These are phyloP conservation scores for Anisognathus igniventris DNA, from an alignment of 2,797 vertebrate species.

Conservation along the genomic window DNA sequence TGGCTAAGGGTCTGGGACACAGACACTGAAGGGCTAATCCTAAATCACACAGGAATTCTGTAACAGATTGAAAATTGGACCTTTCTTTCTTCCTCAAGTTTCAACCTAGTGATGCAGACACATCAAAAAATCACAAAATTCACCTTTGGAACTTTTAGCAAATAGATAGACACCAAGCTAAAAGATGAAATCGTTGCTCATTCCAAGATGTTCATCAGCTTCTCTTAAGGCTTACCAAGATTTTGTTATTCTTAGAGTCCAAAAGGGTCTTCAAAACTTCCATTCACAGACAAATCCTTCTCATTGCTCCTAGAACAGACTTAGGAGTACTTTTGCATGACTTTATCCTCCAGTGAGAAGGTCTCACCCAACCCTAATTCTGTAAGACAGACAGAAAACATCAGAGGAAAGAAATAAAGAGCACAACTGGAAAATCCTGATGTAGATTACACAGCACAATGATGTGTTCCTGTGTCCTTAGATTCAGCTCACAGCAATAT, in stretches of 20 bases:
- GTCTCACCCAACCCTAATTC: neutral
- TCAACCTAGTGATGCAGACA: neutral
- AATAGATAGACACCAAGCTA: neutral
- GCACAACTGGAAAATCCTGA: neutral
- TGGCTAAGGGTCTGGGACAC: neutral
- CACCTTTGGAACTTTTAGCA: neutral
- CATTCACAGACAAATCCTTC: neutral
- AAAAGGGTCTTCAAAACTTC: neutral
- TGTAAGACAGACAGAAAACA: neutral
- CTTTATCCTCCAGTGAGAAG: neutral
- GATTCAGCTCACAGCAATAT: neutral
- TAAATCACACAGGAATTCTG: neutral
- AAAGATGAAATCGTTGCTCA: neutral
- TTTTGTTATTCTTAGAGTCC: neutral
- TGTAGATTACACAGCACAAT: neutral
- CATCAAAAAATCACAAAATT: neutral
- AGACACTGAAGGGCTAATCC: neutral
- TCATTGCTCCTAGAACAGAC: neutral
- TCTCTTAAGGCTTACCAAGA: neutral
- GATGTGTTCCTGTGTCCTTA: neutral
- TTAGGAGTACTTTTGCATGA: neutral
- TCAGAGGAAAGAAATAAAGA: neutral
- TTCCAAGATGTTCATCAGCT: neutral
- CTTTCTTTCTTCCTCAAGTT: neutral
- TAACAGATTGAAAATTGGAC: neutral